Base-by-base conservation (phyloP, 2,888 invertebrate genomes). In the Norana najaformis region DNA sequence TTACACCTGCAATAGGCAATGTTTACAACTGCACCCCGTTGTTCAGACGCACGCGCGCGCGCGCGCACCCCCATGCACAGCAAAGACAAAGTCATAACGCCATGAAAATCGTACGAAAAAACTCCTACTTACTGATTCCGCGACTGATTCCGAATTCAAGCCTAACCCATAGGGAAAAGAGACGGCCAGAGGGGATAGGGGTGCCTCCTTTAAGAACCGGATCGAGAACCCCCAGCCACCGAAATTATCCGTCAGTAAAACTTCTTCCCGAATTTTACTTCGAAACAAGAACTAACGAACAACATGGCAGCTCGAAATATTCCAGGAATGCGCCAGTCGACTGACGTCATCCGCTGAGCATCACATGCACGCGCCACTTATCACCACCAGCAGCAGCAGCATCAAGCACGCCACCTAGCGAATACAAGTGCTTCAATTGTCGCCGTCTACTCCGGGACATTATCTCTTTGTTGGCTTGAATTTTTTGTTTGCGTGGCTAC, bases 271-370 rank as follows among this genome's bases (percentile, higher is more conserved):
- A 36, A 36, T 36, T 85, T 37, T 85, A 85, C 85, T 85, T 36
- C 85, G 85, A 85, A 85, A 85, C 85, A 85, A 69, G 69, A 69
- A 69, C 69, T 69, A 69, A 69, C 69, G 69, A 85, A 85, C 85
- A 85, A 85, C 85, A 85, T 85, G 85, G 85, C 85, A 85, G 85
- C 85, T 85, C 85, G 85, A 85, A 85, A 85, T 69, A 85, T 85
- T 85, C 85, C 85, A 36, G 85, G 85, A 85, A 85, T 85, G 85
- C 85, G 85, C 85, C 85, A 23, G 23, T 85, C 35, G 36, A 37
- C 85, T 85, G 35, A 37, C 85, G 85, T 85, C 85, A 85, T 85
- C 37, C 85, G 85, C 36, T 14, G 35, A 36, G 36, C 85, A 85
- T 85, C 85, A 37, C 36, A 69, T 69, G 69, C 69, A 69, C 69